A percentile compares a stretch with the other conserved stretches of the same genome.
phyloP scores from a whole-genome alignment of 2,888 invertebrate species.

The Drosophila antonietae region DNA sequence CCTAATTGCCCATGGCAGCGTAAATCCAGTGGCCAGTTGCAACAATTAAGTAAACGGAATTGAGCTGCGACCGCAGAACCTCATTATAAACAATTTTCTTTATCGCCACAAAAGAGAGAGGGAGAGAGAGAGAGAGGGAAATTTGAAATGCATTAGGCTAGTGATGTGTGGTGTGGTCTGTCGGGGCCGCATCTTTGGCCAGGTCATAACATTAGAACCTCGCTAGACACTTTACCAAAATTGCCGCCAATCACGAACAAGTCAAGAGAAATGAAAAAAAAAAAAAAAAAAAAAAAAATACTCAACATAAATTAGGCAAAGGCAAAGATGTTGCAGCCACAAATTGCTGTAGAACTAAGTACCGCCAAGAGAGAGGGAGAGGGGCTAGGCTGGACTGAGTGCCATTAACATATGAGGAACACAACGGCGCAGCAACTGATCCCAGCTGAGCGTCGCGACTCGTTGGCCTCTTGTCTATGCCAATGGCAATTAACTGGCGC shows the following conservation, averaged over 20 bases:
- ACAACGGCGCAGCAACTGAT: slow-evolving; percentile 34
- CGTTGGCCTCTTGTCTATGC: slow-evolving; percentile 34
- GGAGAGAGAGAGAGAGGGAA: slow-evolving; percentile 23
- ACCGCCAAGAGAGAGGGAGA: slow-evolving; percentile 18
- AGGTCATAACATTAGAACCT: slow-evolving; percentile 80
- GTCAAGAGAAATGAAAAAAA: slow-evolving; percentile 34
- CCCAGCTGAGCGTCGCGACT: slow-evolving; percentile 54
- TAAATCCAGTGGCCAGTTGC: slow-evolving; percentile 76
- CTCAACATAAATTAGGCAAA: slow-evolving; percentile 70
- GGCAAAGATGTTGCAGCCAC: slow-evolving; percentile 43
- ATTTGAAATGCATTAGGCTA: slow-evolving; percentile 60
- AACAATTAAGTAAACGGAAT: slow-evolving; percentile 70
- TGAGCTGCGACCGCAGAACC: slow-evolving; percentile 67
- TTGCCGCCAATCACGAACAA: slow-evolving; percentile 73
- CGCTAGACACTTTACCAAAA: slow-evolving; percentile 80
- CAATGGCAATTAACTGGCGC: slow-evolving; percentile 69
- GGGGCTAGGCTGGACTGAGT: slow-evolving; percentile 25
- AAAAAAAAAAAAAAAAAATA: slow-evolving; percentile 36
- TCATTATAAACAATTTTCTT: slow-evolving; percentile 77
- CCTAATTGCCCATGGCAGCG: slow-evolving; percentile 61
- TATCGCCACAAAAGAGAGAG: slow-evolving; percentile 55
- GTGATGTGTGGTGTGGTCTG: slow-evolving; percentile 43
- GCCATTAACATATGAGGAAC: slow-evolving; percentile 66
- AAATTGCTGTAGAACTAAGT: slow-evolving; percentile 68
- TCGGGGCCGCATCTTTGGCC: slow-evolving; percentile 22